phyloP scores from a whole-genome alignment of 2,113 vertebrate genomes.

The Channa maculata region DNA sequence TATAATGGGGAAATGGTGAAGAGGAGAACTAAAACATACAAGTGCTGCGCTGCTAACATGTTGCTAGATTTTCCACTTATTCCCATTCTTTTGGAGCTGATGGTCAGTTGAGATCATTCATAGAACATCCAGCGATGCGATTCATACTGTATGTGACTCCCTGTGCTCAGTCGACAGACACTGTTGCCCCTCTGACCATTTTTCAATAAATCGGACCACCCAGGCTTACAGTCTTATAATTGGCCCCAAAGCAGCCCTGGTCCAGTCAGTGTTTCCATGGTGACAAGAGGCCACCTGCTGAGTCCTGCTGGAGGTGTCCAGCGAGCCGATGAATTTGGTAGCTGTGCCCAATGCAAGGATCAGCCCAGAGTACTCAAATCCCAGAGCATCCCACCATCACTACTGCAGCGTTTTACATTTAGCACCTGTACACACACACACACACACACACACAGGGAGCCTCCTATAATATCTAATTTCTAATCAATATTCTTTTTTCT shows the following conservation, averaged over 20 bases:
- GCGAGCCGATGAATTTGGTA: conserved; percentile 64
- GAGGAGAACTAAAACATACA: conserved; percentile 17
- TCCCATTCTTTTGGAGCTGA: conserved; percentile 23
- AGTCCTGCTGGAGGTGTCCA: conserved; percentile 67
- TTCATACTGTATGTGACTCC: conserved; percentile 53
- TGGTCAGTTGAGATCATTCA: conserved; percentile 44
- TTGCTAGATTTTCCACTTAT: conserved; percentile 24
- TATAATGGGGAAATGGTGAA: conserved; percentile 28
- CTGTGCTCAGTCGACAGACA: conserved; percentile 28
- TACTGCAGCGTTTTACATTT: conserved; percentile 26
- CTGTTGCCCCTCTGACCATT: conserved; percentile 54
- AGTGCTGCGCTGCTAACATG: conserved; percentile 9
- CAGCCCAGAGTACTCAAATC: conserved; percentile 48
- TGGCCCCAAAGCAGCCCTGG: conserved; percentile 51
- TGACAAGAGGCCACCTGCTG: conserved; percentile 68
- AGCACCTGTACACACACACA: conserved; percentile 11
- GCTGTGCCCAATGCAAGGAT: conserved; percentile 50
- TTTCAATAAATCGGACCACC: conserved; percentile 67
- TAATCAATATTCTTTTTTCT: conserved; percentile 39
- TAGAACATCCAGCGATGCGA: conserved; percentile 32
- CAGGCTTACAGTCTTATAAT: conserved; percentile 65
- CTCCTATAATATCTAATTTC: conserved; percentile 25
- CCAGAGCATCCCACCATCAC: conserved; percentile 32
- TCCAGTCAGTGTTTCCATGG: conserved; percentile 69
- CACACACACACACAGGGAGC: conserved; percentile 17